phyloP scores from a whole-genome alignment of 2,888 invertebrate genomes.

The Drosophila pseudotakahashii region DNA sequence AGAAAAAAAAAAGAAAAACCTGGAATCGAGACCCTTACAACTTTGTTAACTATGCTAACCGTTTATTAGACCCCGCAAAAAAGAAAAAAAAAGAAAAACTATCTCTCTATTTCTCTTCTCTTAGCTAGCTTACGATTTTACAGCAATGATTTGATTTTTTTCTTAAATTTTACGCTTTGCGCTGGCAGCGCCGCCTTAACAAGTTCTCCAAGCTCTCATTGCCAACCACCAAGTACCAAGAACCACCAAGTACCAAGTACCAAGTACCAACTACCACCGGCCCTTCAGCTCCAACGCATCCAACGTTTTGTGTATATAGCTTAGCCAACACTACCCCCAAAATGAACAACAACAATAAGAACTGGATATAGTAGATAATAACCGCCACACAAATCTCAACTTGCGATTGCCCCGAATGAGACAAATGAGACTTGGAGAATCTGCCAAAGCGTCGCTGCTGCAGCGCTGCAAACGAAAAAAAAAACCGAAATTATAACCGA shows the following conservation, averaged over 20 bases:
- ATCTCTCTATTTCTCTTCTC: constrained; percentile 40
- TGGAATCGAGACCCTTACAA: constrained; percentile 6
- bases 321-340: constrained; percentile 35
- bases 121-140: constrained; percentile 53
- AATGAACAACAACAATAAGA: constrained; percentile 28
- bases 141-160: constrained; percentile 83
- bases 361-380: constrained; percentile 25
- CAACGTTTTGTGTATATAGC: constrained; percentile 39
- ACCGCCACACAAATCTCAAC: constrained; percentile 31
- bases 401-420: constrained; percentile 24
- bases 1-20: constrained; percentile 45
- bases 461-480: constrained; percentile 59
- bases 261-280: constrained; percentile 29
- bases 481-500: constrained; percentile 43
- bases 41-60: constrained; percentile 38
- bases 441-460: constrained; percentile 81
- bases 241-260: constrained; percentile 22
- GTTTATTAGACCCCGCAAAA: constrained; percentile 26
- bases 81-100: constrained; percentile 21
- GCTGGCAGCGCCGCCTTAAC: constrained; percentile 80
- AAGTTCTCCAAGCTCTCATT: constrained; percentile 75
- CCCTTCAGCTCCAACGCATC: constrained; percentile 24
- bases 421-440: constrained; percentile 71
- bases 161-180: constrained; percentile 77
- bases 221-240: constrained; percentile 25